Evolutionary conservation across 2,888 invertebrate genomes (phyloP).

Genomic region (Penaeus monodon): DNA sequence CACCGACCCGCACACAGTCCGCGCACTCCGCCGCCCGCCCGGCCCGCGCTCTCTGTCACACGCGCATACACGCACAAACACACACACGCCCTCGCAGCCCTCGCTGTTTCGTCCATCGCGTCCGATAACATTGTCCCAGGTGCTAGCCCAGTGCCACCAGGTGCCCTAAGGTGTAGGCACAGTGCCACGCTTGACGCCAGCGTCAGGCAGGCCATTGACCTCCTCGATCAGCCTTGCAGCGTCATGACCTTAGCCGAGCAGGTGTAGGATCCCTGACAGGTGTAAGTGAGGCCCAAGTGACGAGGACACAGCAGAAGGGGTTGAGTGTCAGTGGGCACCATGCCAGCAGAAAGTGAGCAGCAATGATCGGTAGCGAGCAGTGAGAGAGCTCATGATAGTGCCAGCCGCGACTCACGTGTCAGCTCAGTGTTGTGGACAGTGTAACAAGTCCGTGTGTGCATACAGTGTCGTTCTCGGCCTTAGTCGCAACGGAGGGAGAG

Average conservation of each 20-base stretch:
- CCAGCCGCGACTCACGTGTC: slow-evolving; percentile 46
- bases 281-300: not conserved
- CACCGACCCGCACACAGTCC: slow-evolving; percentile 49
- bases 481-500: too few relatives aligned
- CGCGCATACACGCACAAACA: not conserved
- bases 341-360: slow-evolving; percentile 21
- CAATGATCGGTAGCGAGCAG: not conserved
- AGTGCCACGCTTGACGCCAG: too few relatives aligned
- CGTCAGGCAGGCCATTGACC: slow-evolving; percentile 41
- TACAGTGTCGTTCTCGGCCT: not conserved
- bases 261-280: slow-evolving; percentile 10
- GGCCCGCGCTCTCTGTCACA: slow-evolving; percentile 20
- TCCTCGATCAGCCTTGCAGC: slow-evolving; percentile 19
- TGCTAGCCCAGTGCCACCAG: not conserved
- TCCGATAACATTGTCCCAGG: not conserved
- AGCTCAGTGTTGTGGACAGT: slow-evolving; percentile 24
- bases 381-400: slow-evolving; percentile 36
- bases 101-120: not conserved
- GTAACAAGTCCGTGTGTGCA: not conserved
- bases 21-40: slow-evolving; percentile 34
- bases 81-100: not conserved
- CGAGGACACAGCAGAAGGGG: slow-evolving; percentile 1
- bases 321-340: slow-evolving; percentile 11
- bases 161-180: not conserved
- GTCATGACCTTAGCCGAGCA: slow-evolving; percentile 41